Base-by-base conservation (phyloP, 2,888 invertebrate species). In the Thereva unica region DNA sequence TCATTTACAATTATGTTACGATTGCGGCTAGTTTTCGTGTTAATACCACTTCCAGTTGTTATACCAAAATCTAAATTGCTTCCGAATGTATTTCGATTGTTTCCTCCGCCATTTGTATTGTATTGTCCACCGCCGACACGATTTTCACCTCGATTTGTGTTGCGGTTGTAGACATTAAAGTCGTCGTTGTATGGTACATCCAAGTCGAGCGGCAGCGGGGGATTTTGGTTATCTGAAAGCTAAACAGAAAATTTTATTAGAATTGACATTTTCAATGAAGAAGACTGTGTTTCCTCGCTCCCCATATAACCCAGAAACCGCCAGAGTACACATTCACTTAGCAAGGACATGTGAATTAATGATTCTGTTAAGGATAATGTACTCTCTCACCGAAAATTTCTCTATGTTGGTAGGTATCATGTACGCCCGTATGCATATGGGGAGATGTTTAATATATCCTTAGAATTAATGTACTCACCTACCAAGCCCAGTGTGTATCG, bases 171-270 rank as follows among this genome's bases (percentile, higher is more conserved):
- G 69, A 83, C 82, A 73, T 85, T 85, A 70, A 83, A 83, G 76
- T 86, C 86, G 78, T 85, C 86, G 72, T 86, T 86, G 76, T 87
- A 87, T 69, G 87, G 87, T 72, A 86, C 84, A 78, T 86, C 86
- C 80, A 87, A 81, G 76, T 87, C 87, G 79, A 87, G 82, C 73
- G 87, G 87, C 80, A 86, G 79, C 76, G 86, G 85, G 72, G 87
- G 87, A 80, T 87, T 85, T 73, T 84, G 78, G 71, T 76, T 78
- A 57, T 76, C 75, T 68, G 72, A 59, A 34, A 72, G 42, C 71
- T 73, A 71, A 72, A 70, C 3, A 59, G n/a, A 66, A 49, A 50
- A 47, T 41, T 52, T 47, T 9, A 45, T 45, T 55, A 8, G 23
- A 23, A 23, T 23, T 23, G 23, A 41, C 23, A 2, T 54, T 12